These are phyloP conservation scores for Corella eumyota DNA, from an alignment of 23 tunicate genomes.

Conservation along the genomic window DNA sequence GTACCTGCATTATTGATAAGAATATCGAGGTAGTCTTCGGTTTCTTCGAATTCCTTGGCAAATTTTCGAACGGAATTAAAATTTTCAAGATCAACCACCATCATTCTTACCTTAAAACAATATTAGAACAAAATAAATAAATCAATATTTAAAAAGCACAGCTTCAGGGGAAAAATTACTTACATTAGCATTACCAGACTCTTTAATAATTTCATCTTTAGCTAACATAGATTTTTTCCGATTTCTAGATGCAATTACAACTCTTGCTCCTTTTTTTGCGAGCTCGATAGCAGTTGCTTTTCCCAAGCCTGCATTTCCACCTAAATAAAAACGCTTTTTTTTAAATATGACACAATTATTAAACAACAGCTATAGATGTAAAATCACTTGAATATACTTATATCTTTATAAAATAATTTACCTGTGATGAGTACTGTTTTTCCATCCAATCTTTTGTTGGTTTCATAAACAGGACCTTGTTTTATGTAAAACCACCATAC, in stretches of 20 bases:
- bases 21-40: slow-evolving; percentile 20
- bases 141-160: not conserved
- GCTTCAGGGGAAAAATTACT: not conserved
- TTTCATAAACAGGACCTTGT: slow-evolving; percentile 25
- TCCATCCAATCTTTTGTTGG: slow-evolving; percentile 16
- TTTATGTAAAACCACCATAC: slow-evolving; percentile 12
- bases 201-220: slow-evolving; percentile 12
- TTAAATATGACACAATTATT: not conserved
- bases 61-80: slow-evolving; percentile 15
- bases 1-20: slow-evolving; percentile 40
- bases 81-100: slow-evolving; percentile 18
- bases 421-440: slow-evolving; percentile 36
- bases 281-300: slow-evolving; percentile 26
- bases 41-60: slow-evolving; percentile 8
- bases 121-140: not conserved
- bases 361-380: too few relatives aligned
- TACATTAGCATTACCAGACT: slow-evolving; percentile 29
- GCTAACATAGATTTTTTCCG: slow-evolving; percentile 4
- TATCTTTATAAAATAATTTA: too few relatives aligned
- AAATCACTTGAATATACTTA: too few relatives aligned
- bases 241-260: slow-evolving; percentile 37
- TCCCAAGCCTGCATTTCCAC: slow-evolving; percentile 36
- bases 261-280: slow-evolving; percentile 19
- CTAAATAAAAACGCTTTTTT: slow-evolving; percentile 1
- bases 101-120: slow-evolving; percentile 11